Base-by-base conservation (phyloP, 2,888 invertebrate genomes). In the Lasioglossum vierecki region DNA sequence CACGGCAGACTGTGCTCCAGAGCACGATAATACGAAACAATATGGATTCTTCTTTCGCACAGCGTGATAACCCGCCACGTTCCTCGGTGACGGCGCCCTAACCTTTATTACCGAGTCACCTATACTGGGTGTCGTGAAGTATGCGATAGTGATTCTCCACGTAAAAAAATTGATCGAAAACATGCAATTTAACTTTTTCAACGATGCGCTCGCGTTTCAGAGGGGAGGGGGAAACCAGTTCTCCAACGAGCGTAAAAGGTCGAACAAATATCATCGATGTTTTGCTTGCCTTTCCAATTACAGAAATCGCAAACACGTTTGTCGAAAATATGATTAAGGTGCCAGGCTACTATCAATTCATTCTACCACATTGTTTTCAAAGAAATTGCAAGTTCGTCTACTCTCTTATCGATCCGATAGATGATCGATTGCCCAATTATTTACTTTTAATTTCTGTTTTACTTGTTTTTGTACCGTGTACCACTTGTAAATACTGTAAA, bases 31-130 rank as follows among this genome's bases (percentile, higher is more conserved):
- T 86, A 60, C 22, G 30, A 80, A 79, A 80, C 76, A 73, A 57
- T 86, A 85, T 76, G 83, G 74, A 83, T 63, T 77, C 76, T 78
- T 57, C 79, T 82, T 89, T 74, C 44, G 60, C 66, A 82, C 85
- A 75, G 57, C 84, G 84, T 84, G 87, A 76, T 83, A 80, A 80
- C 76, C 26, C 82, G 88, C 89, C 90, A 90, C 90, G 90, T 90
- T 90, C 86, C 68, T 81, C 72, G 13, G 77, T 83, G 84, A 88
- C 88, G 84, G 83, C 72, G 80, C 85, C 87, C 86, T 90, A 90
- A 90, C 90, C 90, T 90, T 90, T 83, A 84, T 86, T 87, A 87
- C 82, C 77, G 39, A 76, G 76, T 82, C 78, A 83, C 72, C 79
- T 85, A 82, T 81, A 77, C 76, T 53, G 68, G 76, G 76, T 77